phyloP scores from a whole-genome alignment of 2,888 invertebrate species.

The Tipula unca region DNA sequence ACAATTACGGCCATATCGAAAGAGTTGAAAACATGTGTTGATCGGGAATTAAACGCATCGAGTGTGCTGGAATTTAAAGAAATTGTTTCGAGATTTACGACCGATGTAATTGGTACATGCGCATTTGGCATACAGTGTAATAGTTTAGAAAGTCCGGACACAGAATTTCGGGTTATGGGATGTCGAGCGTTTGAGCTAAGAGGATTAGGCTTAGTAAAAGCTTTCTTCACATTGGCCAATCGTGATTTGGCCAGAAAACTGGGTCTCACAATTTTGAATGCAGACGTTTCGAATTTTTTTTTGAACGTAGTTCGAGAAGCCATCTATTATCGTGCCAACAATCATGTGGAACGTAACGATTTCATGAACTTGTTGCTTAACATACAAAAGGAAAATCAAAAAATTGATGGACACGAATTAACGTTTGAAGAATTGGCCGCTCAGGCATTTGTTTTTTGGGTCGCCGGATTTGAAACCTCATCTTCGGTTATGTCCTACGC shows the following conservation, averaged over 20 bases:
- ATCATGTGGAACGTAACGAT: conserved; percentile 40
- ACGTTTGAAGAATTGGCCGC: background rate
- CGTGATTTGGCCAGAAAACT: background rate
- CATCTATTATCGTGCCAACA: conserved; percentile 36
- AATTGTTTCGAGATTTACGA: conserved; percentile 35
- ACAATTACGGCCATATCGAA: conserved; percentile 29
- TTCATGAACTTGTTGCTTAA: conserved; percentile 35
- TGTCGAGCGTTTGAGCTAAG: conserved; percentile 28
- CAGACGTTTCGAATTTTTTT: conserved; percentile 25
- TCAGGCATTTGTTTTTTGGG: conserved; percentile 39
- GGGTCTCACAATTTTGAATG: background rate
- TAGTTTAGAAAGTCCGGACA: conserved; percentile 37
- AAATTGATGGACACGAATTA: background rate
- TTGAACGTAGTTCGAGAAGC: conserved; percentile 37
- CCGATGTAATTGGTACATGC: conserved; percentile 39
- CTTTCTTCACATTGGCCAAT: background rate
- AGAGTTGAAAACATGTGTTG: background rate
- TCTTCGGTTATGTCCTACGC: conserved; percentile 49
- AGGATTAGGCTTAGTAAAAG: background rate
- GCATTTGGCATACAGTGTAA: conserved; percentile 43
- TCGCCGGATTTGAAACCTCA: conserved; percentile 53
- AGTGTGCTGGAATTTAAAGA: conserved; percentile 33
- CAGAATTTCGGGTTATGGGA: conserved; percentile 35
- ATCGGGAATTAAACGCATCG: background rate
- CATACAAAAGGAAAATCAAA: background rate